Evolutionary conservation across 2,888 invertebrate genomes (phyloP), one percentile per base, ranked within the genome.

Genomic region (Tuberolachnus salignus): DNA sequence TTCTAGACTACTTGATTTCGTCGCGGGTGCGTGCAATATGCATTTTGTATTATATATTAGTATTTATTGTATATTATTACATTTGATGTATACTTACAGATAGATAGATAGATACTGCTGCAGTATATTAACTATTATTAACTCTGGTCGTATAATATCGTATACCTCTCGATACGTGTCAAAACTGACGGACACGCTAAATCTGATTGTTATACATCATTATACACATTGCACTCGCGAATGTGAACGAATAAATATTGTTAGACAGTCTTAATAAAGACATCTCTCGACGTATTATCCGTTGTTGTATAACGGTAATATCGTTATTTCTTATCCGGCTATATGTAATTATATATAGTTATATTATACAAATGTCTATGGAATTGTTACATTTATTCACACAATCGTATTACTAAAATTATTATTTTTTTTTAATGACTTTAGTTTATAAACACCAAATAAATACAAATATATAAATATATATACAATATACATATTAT

Each of bases 371-470:
- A 67, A 55, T 75, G 57, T 57, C 66, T 16, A 46, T 75, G 16
- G 55, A 34, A 75, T 75, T 46, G 66, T 75, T 57, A 75, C 16
- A 67, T 59, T 49, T 57, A 66, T 75, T 75, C 59, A 14, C 19
- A 59, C 55, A 64, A 53, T 9, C 42, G 14, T 55, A 64, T n/a
- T 34, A 34, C 34, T 34, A 34, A 34, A 34, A 34, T 34, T 34
- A 6, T 34, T 34, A 34, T 34, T 4, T 34, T 34, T 6, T 34
- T 34, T 34, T 34, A 34, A 34, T 34, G 34, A 34, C 34, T 34
- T 34, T 34, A 34, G 34, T 34, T 34, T 4, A 34, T 6, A 34
- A 34, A 34, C 34, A 34, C 34, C 34, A 34, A 34, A 34, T 34
- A 34, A 34, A 6, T 4, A n/a, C n/a, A 34, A 34, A 34, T 34